Conservation (phyloP, 2,888 invertebrate genomes). For the Diplolepis rosae region DNA sequence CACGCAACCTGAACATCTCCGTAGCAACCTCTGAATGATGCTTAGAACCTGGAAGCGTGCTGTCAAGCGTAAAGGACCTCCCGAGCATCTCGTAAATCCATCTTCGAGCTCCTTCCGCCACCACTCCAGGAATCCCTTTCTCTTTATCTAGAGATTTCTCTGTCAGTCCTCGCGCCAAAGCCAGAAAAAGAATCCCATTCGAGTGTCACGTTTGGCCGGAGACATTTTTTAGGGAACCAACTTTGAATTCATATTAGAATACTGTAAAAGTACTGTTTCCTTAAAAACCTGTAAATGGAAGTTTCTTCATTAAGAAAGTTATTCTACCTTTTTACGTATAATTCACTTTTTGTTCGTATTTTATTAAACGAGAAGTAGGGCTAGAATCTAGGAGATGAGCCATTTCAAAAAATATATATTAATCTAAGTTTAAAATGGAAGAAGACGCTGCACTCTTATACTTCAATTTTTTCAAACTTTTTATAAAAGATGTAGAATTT, state of each 20-base stretch:
- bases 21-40: slow-evolving; percentile 33
- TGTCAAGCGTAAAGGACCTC: slow-evolving; percentile 41
- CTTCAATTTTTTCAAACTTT: too few species aligned
- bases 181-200: slow-evolving; percentile 25
- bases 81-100: slow-evolving; percentile 39
- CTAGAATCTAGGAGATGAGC: too few species aligned
- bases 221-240: slow-evolving; percentile 23
- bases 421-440: too few species aligned
- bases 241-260: slow-evolving; percentile 20
- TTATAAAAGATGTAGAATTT: too few species aligned
- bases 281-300: too few species aligned
- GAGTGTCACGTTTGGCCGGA: slow-evolving; percentile 22
- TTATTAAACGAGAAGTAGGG: too few species aligned
- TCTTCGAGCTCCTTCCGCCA: slow-evolving; percentile 40
- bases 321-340: too few species aligned
- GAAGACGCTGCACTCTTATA: too few species aligned
- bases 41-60: slow-evolving; percentile 32
- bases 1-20: slow-evolving; percentile 33
- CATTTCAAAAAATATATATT: too few species aligned
- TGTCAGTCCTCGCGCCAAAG: slow-evolving; percentile 20
- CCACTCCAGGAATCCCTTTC: slow-evolving; percentile 15
- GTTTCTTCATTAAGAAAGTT: too few species aligned
- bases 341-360: too few species aligned
- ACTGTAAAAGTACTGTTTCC: background rate
- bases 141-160: slow-evolving; percentile 13